Evolutionary conservation across 2,797 vertebrate species (phyloP), one percentile per base, ranked within the genome.

Genomic region (Siniperca obscura): DNA sequence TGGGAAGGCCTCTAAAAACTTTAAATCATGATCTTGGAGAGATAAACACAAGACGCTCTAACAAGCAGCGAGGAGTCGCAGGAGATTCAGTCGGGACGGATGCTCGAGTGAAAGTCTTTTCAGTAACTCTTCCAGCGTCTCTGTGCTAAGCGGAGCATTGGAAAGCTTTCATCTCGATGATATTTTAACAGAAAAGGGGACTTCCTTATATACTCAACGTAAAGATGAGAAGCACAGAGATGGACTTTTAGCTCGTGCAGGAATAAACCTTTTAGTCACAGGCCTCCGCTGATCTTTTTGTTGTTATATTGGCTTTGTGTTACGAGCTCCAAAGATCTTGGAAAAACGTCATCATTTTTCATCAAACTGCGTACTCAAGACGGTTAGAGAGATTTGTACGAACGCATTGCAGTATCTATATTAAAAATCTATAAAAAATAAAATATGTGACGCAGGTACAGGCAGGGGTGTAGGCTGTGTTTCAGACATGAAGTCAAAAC

Each of bases 1-100:
- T 56, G 55, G 65, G 61, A 74, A 50, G 21, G 80, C 44, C 75
- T 74, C 62, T 48, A 17, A 69, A 82, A 82, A 50, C 74, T 79
- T 82, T 75, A 74, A 76, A 59, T 70, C 46, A 6, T 22, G 65
- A 81, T 83, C 71, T 42, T 27, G 34, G 13, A 48, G 70, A 71
- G 80, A 83, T 57, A 82, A 81, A 86, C 61, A 30, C 30, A 3
- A 22, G 66, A 42, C 19, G 13, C 79, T 71, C 11, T 52, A 57
- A 64, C 34, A 14, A 30, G 56, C 25, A 22, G 34, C 36, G 13
- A 72, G 42, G 4, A 52, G 64, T 65, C 80, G 44, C 72, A 53
- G 52, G 68, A 73, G 65, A 69, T 13, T 66, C 66, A 38, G 48
- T 3, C 17, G 3, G 55, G 62, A 17, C 22, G 12, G 30, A 16